Base-by-base conservation (phyloP, 2,113 vertebrate genomes). In the Callaeas wilsoni region DNA sequence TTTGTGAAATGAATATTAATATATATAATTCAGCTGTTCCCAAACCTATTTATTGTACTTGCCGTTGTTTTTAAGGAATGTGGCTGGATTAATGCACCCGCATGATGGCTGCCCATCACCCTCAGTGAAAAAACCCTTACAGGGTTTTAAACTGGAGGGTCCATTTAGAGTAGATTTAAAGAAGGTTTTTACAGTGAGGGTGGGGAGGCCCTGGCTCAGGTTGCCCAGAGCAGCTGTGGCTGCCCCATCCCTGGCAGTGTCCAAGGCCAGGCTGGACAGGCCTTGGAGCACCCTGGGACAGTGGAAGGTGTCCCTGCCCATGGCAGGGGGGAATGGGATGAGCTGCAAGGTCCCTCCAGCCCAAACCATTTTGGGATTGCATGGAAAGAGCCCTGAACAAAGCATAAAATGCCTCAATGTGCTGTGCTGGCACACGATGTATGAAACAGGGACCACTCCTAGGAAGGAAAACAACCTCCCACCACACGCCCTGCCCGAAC, bases 221-320 rank as follows among this genome's bases (percentile, higher is more conserved):
- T 0, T 89, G 44, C 37, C 7, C 68, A 65, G 57, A 41, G 29
- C 10, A 88, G 27, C 32, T 65, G 59, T 9, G 44, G 27, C 27
- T 89, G 68, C 6, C 16, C 60, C 52, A 50, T 27, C 10, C 44
- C 27, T 59, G 60, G 52, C 0, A 67, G 29, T 37, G 42, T 4
- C 25, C 16, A 5, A n/a, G 13, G 30, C 19, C 44, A 39, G 37
- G 37, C 0, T 65, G 75, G 65, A 49, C 0, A 0, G 65, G 49
- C 35, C 49, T 55, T 26, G 77, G 50, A 65, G 50, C 44, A 37
- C 0, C 33, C 44, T 52, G 60, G 60, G 52, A 1, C 0, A 9
- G 52, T 25, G 22, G 37, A 2, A 67, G 15, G 10, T 65, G 65
- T 49, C 35, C 26, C 57, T 56, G 65, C 16, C 53, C 25, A 10